Evolutionary conservation across 2,113 vertebrate genomes (phyloP).

Genomic region (Equus quagga): DNA sequence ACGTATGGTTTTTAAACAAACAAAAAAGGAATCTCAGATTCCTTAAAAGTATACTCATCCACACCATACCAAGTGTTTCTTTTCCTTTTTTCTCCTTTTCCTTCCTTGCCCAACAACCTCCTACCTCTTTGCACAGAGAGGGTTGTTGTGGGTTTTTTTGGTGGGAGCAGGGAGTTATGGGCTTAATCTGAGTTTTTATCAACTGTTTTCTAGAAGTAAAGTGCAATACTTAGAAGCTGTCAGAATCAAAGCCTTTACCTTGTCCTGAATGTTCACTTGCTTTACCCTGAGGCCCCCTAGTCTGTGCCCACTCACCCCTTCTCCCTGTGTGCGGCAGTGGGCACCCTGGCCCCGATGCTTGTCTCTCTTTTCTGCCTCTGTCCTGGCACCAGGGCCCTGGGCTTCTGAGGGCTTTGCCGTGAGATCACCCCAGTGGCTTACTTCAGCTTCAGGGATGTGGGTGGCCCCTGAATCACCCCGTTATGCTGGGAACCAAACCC

Average conservation of each 20-base stretch:
- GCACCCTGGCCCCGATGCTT: neutral
- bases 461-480: neutral
- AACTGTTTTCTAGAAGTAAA: conserved; percentile 80
- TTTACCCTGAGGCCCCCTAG: neutral
- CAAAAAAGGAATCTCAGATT: neutral
- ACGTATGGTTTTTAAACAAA: neutral
- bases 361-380: neutral
- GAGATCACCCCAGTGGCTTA: neutral
- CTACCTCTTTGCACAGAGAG: neutral
- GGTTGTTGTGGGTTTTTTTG: conserved; percentile 40
- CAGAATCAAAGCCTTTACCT: conserved; percentile 56
- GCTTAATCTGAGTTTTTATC: conserved; percentile 75
- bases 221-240: conserved; percentile 80
- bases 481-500: neutral
- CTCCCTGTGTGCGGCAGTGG: neutral
- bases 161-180: neutral
- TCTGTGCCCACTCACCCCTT: neutral
- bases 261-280: neutral
- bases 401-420: neutral
- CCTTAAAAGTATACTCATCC: neutral
- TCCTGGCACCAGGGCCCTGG: neutral
- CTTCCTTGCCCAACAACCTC: neutral
- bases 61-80: neutral
- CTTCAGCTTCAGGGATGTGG: neutral
- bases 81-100: neutral